phyloP scores from a whole-genome alignment of 2,113 vertebrate genomes.

The Macroglossus sobrinus region DNA sequence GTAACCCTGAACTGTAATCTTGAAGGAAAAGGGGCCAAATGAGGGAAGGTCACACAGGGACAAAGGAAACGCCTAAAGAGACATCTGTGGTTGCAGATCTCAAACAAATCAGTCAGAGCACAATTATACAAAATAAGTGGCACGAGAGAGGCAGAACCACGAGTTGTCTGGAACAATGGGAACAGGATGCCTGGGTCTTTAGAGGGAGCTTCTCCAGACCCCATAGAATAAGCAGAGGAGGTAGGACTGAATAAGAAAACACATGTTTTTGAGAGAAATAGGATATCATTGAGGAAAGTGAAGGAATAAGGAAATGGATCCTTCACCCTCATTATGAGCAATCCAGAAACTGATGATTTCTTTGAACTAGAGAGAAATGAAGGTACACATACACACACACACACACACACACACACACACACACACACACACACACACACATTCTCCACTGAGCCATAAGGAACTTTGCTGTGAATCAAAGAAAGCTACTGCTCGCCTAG shows the following conservation, averaged over 20 bases:
- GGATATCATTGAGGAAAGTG: not conserved
- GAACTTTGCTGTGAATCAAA: not conserved
- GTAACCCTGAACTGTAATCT: not conserved
- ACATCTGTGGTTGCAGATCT: not conserved
- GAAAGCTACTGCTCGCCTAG: not conserved
- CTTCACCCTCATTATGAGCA: not conserved
- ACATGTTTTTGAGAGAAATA: not conserved
- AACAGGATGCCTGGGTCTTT: not conserved
- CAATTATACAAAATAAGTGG: not conserved
- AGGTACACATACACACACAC: not conserved
- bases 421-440: not conserved
- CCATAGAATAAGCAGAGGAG: not conserved
- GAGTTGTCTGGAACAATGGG: not conserved
- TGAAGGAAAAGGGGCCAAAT: not conserved
- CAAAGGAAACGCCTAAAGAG: not conserved
- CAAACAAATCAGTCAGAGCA: not conserved
- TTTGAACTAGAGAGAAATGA: not conserved
- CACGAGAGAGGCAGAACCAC: not conserved
- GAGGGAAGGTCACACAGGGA: not conserved
- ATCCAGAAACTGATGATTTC: not conserved
- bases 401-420: not conserved
- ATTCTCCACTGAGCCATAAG: not conserved
- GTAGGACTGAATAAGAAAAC: not conserved
- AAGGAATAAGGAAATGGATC: slow-evolving; percentile 6
- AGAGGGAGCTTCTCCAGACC: not conserved